A percentile compares a stretch with the other conserved stretches of the same genome.
Evolutionary conservation across 2,888 invertebrate genomes (phyloP).

Genomic region (Spodoptera exigua): DNA sequence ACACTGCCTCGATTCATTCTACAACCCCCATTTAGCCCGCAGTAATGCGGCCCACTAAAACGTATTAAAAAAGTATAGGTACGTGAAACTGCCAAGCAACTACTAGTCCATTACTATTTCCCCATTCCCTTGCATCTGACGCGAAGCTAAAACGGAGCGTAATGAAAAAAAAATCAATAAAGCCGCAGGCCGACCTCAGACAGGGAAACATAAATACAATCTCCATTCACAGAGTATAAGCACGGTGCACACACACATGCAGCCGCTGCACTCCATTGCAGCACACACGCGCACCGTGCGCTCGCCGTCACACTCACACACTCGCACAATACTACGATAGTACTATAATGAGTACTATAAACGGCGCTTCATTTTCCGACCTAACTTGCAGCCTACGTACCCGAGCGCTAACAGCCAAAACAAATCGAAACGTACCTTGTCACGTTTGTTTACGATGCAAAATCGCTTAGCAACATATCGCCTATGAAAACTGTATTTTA

Average conservation of each 20-base stretch:
- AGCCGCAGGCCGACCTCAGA: slow-evolving; percentile 69
- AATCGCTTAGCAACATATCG: slow-evolving; percentile 42
- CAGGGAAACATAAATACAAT: slow-evolving; percentile 70
- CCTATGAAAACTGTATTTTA: slow-evolving; percentile 58
- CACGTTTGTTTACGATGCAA: slow-evolving; percentile 50
- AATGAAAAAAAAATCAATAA: slow-evolving; percentile 77
- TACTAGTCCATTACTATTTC: slow-evolving; percentile 63
- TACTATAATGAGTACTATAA: slow-evolving; percentile 86
- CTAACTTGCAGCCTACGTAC: slow-evolving; percentile 76
- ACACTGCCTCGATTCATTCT: slow-evolving; percentile 29
- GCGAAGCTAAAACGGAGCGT: slow-evolving; percentile 57
- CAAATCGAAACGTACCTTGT: slow-evolving; percentile 62
- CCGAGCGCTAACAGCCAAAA: slow-evolving; percentile 51
- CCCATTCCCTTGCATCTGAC: slow-evolving; percentile 57
- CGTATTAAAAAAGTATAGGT: slow-evolving; percentile 49
- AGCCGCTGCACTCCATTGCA: slow-evolving; percentile 67
- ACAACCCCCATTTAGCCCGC: slow-evolving; percentile 29
- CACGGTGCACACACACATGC: slow-evolving; percentile 64
- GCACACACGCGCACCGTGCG: slow-evolving; percentile 55
- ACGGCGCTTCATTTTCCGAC: slow-evolving; percentile 83
- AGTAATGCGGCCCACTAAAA: slow-evolving; percentile 38
- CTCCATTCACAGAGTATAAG: slow-evolving; percentile 80
- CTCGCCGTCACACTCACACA: slow-evolving; percentile 64
- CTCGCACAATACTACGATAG: slow-evolving; percentile 79
- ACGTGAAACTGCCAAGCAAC: slow-evolving; percentile 56